Percentiles rank a stretch among this genome's conserved stretches.
Conservation (phyloP, 1,140 invertebrate genomes). For the Schlechtendalia chinensis region DNA sequence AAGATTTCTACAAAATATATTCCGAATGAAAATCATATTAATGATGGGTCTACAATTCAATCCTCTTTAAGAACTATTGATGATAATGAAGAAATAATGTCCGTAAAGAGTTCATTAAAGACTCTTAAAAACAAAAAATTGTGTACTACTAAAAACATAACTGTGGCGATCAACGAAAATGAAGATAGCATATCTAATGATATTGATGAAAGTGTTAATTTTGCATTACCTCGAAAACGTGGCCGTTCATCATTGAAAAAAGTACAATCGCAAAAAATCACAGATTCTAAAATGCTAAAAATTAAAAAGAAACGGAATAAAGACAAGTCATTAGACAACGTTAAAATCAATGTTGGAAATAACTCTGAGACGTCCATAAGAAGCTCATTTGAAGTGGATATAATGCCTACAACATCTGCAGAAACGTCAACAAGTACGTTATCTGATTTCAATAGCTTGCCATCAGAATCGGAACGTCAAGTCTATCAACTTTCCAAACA, state of each 20-base stretch:
- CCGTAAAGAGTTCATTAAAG: background rate
- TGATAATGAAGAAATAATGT: background rate
- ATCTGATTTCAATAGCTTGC: background rate
- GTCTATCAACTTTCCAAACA: background rate
- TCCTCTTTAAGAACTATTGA: background rate
- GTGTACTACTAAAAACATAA: background rate
- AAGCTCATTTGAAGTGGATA: no score
- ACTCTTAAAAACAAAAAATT: no score
- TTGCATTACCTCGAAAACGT: background rate
- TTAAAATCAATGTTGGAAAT: background rate
- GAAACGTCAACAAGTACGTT: no score
- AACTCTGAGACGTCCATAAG: no score
- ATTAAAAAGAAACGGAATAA: background rate
- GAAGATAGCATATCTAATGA: background rate
- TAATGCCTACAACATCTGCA: background rate
- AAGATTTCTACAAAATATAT: background rate
- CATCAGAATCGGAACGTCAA: background rate
- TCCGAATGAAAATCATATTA: no score
- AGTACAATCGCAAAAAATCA: background rate
- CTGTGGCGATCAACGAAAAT: background rate
- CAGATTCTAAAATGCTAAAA: no score
- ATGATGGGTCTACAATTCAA: background rate
- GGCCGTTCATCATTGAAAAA: background rate
- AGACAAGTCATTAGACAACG: background rate
- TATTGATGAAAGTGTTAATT: background rate